Conservation (phyloP, 2,113 vertebrate species). For the Zosterops japonicus region DNA sequence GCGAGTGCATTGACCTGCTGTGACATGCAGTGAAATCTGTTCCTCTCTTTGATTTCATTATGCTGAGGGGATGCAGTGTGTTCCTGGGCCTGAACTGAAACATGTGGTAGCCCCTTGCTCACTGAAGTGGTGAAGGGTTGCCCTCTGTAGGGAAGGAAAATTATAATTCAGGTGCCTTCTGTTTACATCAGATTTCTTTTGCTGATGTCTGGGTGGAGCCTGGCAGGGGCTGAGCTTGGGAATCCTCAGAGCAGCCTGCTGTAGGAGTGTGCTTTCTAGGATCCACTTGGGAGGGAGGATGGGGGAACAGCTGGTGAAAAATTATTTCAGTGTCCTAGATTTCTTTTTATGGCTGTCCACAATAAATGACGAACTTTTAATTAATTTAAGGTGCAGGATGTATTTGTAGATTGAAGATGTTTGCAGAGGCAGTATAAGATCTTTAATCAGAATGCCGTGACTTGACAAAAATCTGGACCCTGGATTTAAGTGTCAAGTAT, state of each 20-base stretch:
- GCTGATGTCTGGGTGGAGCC: not conserved
- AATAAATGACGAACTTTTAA: constrained; percentile 20
- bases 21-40: not conserved
- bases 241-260: not conserved
- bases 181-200: not conserved
- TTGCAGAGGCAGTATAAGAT: not conserved
- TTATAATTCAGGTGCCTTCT: not conserved
- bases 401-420: not conserved
- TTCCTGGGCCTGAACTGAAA: not conserved
- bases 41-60: constrained; percentile 19
- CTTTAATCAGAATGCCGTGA: not conserved
- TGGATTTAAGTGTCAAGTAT: not conserved
- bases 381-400: not conserved
- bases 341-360: not conserved
- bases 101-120: not conserved
- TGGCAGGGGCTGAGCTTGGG: not conserved
- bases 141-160: constrained; percentile 66
- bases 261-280: not conserved
- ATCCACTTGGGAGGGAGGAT: not conserved
- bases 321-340: not conserved
- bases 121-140: constrained; percentile 51
- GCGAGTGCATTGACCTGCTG: not conserved
- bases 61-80: not conserved
- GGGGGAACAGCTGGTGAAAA: not conserved
- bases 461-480: not conserved